Percentiles rank a stretch among this genome's conserved stretches.
Conservation (phyloP, 2,888 invertebrate species). For the Drosophila nr. fundita region DNA sequence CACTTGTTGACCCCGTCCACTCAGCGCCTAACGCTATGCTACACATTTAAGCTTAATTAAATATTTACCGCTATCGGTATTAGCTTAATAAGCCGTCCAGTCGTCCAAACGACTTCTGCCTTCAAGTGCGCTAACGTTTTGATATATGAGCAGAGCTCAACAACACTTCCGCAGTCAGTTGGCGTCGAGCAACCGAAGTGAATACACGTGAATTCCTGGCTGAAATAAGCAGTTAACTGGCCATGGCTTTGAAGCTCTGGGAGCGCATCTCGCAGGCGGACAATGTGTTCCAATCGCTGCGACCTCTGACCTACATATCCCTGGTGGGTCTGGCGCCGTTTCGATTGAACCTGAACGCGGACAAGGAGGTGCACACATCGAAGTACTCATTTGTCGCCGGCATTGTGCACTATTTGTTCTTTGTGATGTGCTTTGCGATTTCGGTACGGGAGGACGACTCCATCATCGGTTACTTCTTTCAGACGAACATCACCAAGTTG, state of each 20-base stretch:
- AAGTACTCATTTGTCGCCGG: constrained; percentile 75
- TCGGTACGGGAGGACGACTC: constrained; percentile 80
- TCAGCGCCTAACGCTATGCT: constrained; percentile 13
- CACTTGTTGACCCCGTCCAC: constrained; percentile 3
- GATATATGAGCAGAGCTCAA: constrained; percentile 46
- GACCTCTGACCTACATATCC: constrained; percentile 81
- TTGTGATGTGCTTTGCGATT: constrained; percentile 75
- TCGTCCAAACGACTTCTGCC: constrained; percentile 52
- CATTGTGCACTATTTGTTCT: constrained; percentile 80
- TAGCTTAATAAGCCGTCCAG: constrained; percentile 58
- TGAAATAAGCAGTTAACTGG: not conserved
- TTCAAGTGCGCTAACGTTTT: constrained; percentile 52
- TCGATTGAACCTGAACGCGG: constrained; percentile 75
- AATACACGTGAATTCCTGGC: constrained; percentile 42
- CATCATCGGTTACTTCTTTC: constrained; percentile 84
- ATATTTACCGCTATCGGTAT: constrained; percentile 73
- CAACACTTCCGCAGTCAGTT: constrained; percentile 57
- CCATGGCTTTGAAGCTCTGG: constrained; percentile 77
- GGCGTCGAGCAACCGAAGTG: constrained; percentile 42
- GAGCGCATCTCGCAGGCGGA: constrained; percentile 81
- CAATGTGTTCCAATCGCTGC: constrained; percentile 82
- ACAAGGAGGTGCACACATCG: constrained; percentile 81
- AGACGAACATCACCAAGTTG: constrained; percentile 83
- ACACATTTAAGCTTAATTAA: constrained; percentile 68
- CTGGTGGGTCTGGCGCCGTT: constrained; percentile 83